phyloP scores from a whole-genome alignment of 1,140 invertebrate species.

The Frieseomelitta varia region DNA sequence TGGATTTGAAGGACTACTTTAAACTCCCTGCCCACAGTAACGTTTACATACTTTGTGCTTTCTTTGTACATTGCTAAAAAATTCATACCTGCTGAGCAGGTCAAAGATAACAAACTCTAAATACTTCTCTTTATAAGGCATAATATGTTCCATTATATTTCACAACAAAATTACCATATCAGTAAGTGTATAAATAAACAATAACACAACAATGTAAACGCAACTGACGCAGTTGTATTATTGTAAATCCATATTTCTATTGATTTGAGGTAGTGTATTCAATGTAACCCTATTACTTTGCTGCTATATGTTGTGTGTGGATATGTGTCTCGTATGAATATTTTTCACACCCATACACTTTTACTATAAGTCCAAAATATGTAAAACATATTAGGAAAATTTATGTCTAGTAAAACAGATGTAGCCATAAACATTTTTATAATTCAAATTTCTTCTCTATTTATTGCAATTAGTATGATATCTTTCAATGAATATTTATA shows the following conservation, averaged over 20 bases:
- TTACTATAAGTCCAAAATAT: constrained; percentile 78
- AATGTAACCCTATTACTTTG: constrained; percentile 79
- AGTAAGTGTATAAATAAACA: constrained; percentile 56
- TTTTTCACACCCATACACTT: constrained; percentile 72
- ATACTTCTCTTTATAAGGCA: constrained; percentile 45
- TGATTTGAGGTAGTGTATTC: constrained; percentile 80
- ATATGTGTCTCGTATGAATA: constrained; percentile 78
- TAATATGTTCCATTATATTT: constrained; percentile 49
- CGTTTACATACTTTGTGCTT: constrained; percentile 58
- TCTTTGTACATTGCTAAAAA: constrained; percentile 65
- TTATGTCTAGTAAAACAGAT: constrained; percentile 38
- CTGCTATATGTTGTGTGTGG: constrained; percentile 79
- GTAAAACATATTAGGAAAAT: constrained; percentile 55
- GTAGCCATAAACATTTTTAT: neutral
- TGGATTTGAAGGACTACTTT: constrained; percentile 79
- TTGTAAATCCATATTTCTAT: constrained; percentile 78
- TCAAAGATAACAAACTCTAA: constrained; percentile 54
- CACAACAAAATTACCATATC: constrained; percentile 53
- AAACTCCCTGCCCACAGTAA: constrained; percentile 59
- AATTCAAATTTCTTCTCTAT: constrained; percentile 31
- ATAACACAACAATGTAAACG: constrained; percentile 71
- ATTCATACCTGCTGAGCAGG: constrained; percentile 44
- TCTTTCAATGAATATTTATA: constrained; percentile 13
- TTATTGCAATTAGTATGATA: constrained; percentile 35
- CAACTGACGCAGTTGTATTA: constrained; percentile 69